Percentiles rank a stretch among this genome's conserved stretches.
phyloP scores from a whole-genome alignment of 2,113 vertebrate genomes.

The Todiramphus saurophagus region DNA sequence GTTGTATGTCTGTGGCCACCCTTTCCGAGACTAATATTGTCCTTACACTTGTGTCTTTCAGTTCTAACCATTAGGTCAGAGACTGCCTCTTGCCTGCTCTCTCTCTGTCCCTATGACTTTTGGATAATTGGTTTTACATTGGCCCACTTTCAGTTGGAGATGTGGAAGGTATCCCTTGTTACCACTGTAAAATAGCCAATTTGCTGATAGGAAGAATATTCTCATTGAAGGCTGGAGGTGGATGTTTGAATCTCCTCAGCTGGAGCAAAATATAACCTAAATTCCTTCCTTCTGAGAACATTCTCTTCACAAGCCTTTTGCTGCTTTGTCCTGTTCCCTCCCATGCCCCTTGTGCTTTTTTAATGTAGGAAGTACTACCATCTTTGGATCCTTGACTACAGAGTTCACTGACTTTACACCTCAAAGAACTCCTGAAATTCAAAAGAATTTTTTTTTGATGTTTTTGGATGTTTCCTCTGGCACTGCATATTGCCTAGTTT shows the following conservation, averaged over 20 bases:
- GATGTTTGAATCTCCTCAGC: slow-evolving; percentile 43
- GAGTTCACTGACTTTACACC: slow-evolving; percentile 4
- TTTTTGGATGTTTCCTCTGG: background rate
- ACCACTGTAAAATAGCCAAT: slow-evolving; percentile 34
- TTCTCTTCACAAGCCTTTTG: slow-evolving; percentile 3
- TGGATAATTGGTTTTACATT: slow-evolving; percentile 45
- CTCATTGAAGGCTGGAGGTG: background rate
- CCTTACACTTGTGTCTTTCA: background rate
- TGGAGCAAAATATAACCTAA: slow-evolving; percentile 51
- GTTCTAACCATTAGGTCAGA: background rate
- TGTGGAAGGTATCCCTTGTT: background rate
- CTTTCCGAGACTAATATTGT: background rate
- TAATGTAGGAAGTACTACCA: background rate
- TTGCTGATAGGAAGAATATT: slow-evolving; percentile 12
- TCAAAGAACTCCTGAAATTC: slow-evolving; percentile 3
- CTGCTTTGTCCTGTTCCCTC: slow-evolving; percentile 11
- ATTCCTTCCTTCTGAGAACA: slow-evolving; percentile 37
- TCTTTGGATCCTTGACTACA: background rate
- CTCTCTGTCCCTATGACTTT: slow-evolving; percentile 27
- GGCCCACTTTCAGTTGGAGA: slow-evolving; percentile 21
- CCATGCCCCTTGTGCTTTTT: background rate
- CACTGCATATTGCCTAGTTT: background rate
- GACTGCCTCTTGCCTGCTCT: slow-evolving; percentile 4
- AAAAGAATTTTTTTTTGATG: too few relatives aligned
- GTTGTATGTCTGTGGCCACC: background rate